phyloP scores from a whole-genome alignment of 2,797 vertebrate species.

The Mormyrops boulengeri region DNA sequence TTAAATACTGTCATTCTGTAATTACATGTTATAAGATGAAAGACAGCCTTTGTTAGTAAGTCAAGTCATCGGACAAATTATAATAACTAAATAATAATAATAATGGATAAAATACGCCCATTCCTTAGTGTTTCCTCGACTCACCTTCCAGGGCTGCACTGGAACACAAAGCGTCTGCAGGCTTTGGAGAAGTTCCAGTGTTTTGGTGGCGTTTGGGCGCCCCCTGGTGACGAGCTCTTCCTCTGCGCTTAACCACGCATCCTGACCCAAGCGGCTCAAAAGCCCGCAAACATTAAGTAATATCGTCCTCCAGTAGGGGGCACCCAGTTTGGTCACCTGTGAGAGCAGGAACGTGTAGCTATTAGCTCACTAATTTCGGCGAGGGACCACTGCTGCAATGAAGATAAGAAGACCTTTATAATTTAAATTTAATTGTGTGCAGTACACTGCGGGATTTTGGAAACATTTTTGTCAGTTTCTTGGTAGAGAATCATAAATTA shows the following conservation, averaged over 20 bases:
- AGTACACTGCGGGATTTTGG: background rate
- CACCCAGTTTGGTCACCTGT: constrained; percentile 72
- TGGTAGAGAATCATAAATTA: background rate
- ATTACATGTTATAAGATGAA: background rate
- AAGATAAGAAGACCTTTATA: background rate
- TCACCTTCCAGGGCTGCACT: constrained; percentile 80
- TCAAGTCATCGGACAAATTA: background rate
- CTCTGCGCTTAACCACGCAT: constrained; percentile 60
- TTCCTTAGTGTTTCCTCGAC: constrained; percentile 3
- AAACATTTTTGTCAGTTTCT: background rate
- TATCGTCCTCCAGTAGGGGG: constrained; percentile 78
- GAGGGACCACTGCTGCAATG: background rate
- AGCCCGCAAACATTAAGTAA: constrained; percentile 77
- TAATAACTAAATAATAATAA: background rate
- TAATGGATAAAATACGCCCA: background rate
- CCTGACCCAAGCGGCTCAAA: constrained; percentile 58
- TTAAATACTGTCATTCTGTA: background rate
- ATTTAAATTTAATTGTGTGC: background rate
- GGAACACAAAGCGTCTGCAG: constrained; percentile 77
- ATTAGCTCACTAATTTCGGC: background rate
- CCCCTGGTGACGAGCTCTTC: constrained; percentile 60
- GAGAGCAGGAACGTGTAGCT: background rate
- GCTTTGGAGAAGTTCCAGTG: constrained; percentile 72
- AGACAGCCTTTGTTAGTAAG: background rate
- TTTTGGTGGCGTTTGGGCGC: constrained; percentile 60